Evolutionary conservation across 2,888 invertebrate genomes (phyloP), one percentile per base, ranked within the genome.

Genomic region (Harpalus rubripes): DNA sequence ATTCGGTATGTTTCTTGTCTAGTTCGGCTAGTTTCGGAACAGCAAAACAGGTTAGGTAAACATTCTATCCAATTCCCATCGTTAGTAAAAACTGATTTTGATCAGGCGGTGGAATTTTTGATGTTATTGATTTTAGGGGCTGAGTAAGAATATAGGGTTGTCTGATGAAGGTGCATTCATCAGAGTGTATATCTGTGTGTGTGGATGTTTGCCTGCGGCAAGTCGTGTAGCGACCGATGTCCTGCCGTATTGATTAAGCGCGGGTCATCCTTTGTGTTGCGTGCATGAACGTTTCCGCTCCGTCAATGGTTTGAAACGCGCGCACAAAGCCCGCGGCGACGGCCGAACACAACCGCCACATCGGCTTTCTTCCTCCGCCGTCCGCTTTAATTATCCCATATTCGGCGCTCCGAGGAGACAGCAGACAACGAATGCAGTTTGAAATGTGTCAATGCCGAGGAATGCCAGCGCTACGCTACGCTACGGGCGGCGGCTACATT

Each of bases 361-460:
- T 76, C 76, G 78, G 78, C 80, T 61, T 80, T 78, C 61, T 80
- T 80, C 56, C 80, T 80, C 39, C 61, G 56, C 39, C n/a, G 41
- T 41, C 61, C 58, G 80, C 80, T 74, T 83, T 76, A 83, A 83
- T 83, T 83, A 83, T 83, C 83, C 76, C 59, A 83, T 74, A 83
- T 74, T 68, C 68, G 68, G 7, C 72, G 41, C n/a, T 16, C 72
- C 12, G 15, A 7, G 65, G 16, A 32, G 80, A 80, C 59, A 80
- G 61, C 80, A 78, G 79, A 86, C 86, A 84, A 86, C 86, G 87
- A 87, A 87, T 88, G 87, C 86, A 87, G 86, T 87, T 87, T 87
- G 87, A 87, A 88, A 88, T 88, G 88, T 88, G 88, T 88, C 88
- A 88, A 87, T 88, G 87, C 87, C 87, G 86, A 85, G 87, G 87